Evolutionary conservation across 2,888 invertebrate species (phyloP), one percentile per base, ranked within the genome.

Genomic region (Malthinus seriepunctatus): DNA sequence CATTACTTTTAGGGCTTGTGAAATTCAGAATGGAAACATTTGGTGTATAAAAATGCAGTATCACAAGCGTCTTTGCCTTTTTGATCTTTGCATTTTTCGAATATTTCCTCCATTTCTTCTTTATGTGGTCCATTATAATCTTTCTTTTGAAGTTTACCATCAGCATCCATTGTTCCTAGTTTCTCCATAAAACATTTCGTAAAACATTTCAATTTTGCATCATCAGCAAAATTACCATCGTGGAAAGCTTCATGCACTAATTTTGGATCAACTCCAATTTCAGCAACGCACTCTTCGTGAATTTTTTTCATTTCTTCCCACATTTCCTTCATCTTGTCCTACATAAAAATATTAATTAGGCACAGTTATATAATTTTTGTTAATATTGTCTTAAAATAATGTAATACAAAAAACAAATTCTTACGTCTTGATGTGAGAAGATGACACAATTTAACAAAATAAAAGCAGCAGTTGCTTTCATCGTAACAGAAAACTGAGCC

Each of bases 131-230:
- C 38, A 12, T 14, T 12, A 9, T 38, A 14, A 8, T 8, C 8
- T 1, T 7, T 7, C 38, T 38, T 38, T 8, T 38, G 38, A 0
- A 14, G 8, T 9, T 54, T 45, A 0, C 50, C 56, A 8, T 37
- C 31, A 3, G 75, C 69, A 31, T 80, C 79, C 14, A 82, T 63
- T 56, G 79, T 80, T 0, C 78, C 81, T 0, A 79, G 74, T 59
- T 80, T 82, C 55, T 78, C 67, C 69, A 81, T 80, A 71, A 82
- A 79, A 67, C 83, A 83, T 1, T 79, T 71, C 1, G 75, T 74
- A 63, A 82, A 83, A 53, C 81, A 81, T 64, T 82, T 82, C 1
- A 82, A 62, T 0, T 64, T 71, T 10, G 78, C 78, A 34, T 80
- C 80, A 1, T 82, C 78, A 0, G 74, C 73, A 62, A 82, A 80